These are phyloP conservation scores for Clarias fuscus DNA, from an alignment of 2,797 vertebrate genomes.

Conservation along the genomic window DNA sequence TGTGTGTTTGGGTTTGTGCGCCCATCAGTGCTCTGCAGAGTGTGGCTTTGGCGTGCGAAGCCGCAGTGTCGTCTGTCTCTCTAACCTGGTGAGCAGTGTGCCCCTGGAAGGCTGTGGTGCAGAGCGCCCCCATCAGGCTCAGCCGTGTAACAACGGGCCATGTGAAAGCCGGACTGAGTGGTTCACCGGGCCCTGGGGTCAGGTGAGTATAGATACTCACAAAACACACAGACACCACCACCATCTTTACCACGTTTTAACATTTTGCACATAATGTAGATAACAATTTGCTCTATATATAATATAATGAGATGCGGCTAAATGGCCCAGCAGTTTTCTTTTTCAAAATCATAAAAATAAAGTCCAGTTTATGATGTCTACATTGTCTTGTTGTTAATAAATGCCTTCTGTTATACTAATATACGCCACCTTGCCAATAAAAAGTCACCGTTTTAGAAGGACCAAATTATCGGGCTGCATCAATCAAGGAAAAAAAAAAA, in stretches of 20 bases:
- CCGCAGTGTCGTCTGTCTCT: constrained; percentile 86
- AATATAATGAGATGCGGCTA: neutral
- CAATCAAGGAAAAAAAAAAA: no score
- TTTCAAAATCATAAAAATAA: neutral
- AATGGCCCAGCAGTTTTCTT: neutral
- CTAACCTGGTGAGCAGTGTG: constrained; percentile 85
- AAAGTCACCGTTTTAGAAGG: no score
- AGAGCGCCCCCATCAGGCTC: constrained; percentile 78
- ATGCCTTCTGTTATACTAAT: neutral
- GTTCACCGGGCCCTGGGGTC: constrained; percentile 93
- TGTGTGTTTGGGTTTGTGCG: neutral
- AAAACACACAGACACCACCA: neutral
- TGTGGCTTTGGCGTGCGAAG: constrained; percentile 83
- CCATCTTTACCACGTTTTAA: neutral
- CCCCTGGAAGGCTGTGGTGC: constrained; percentile 89
- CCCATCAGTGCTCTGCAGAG: constrained; percentile 73
- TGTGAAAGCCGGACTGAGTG: constrained; percentile 89
- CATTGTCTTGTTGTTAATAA: neutral
- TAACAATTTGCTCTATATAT: neutral
- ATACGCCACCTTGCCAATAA: no score
- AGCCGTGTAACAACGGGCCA: constrained; percentile 83
- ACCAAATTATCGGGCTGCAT: no score
- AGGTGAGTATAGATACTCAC: constrained; percentile 73
- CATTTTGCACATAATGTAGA: neutral
- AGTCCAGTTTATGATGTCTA: neutral